phyloP scores from a whole-genome alignment of 2,797 vertebrate species.

The Sciaenops ocellatus region DNA sequence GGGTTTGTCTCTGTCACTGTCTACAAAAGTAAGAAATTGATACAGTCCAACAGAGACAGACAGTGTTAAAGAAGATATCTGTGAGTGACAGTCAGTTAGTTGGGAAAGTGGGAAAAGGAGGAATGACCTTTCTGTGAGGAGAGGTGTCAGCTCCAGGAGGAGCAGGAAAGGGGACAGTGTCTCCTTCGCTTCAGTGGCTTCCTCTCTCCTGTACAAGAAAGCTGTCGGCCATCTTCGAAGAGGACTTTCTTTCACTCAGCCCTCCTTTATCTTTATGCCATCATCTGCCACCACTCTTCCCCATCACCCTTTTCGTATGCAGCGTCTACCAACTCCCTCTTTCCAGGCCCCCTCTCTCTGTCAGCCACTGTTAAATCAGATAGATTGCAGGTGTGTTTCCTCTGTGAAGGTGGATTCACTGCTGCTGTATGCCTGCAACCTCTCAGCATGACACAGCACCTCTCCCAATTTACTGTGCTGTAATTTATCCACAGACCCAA shows the following conservation, averaged over 20 bases:
- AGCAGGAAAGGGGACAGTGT: slow-evolving; percentile 62
- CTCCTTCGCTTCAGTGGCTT: slow-evolving; percentile 74
- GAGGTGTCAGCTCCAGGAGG: slow-evolving; percentile 70
- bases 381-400: slow-evolving; percentile 76
- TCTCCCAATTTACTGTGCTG: slow-evolving; percentile 58
- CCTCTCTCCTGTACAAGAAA: slow-evolving; percentile 63
- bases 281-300: slow-evolving; percentile 47
- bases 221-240: slow-evolving; percentile 73
- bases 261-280: slow-evolving; percentile 56
- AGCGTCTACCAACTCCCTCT: slow-evolving; percentile 24
- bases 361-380: slow-evolving; percentile 74
- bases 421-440: slow-evolving; percentile 54
- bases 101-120: slow-evolving; percentile 49
- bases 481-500: slow-evolving; percentile 62
- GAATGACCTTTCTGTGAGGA: slow-evolving; percentile 66
- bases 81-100: slow-evolving; percentile 71
- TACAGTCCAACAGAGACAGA: slow-evolving; percentile 43
- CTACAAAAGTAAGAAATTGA: slow-evolving; percentile 39
- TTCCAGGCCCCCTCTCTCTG: slow-evolving; percentile 35
- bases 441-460: slow-evolving; percentile 65
- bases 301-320: slow-evolving; percentile 40
- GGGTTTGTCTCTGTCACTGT: slow-evolving; percentile 15
- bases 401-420: slow-evolving; percentile 64
- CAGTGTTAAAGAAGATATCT: slow-evolving; percentile 53
- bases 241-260: slow-evolving; percentile 62